Conservation (phyloP, 2,888 invertebrate genomes). For the Cordilura impudica region DNA sequence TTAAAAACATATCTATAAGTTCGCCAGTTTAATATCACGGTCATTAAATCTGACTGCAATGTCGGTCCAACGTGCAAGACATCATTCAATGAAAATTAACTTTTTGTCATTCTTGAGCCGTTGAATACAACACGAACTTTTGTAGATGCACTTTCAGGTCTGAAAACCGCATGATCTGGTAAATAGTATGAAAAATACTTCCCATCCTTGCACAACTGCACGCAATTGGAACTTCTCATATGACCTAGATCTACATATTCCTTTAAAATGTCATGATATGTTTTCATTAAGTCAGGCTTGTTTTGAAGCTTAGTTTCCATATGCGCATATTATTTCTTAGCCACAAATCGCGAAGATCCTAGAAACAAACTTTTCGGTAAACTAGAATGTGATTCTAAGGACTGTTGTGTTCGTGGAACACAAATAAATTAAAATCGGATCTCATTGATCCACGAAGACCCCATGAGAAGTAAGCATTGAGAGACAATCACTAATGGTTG, state of each 20-base stretch:
- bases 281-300: background rate
- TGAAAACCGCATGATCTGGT: slow-evolving; percentile 12
- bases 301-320: background rate
- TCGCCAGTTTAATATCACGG: too few species aligned
- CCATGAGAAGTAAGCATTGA: too few species aligned
- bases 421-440: too few species aligned
- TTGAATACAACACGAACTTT: slow-evolving; percentile 6
- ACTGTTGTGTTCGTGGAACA: too few species aligned
- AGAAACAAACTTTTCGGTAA: too few species aligned
- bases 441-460: too few species aligned
- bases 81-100: background rate
- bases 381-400: too few species aligned
- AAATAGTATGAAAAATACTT: slow-evolving; percentile 4
- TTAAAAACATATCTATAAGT: background rate
- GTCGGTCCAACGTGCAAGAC: background rate
- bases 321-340: background rate
- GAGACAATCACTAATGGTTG: too few species aligned
- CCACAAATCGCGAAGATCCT: background rate
- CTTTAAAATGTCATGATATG: background rate
- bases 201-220: too few species aligned
- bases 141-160: background rate
- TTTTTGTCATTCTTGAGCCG: background rate
- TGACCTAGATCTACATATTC: slow-evolving; percentile 11
- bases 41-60: too few species aligned
- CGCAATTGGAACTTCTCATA: background rate